Evolutionary conservation across 2,113 vertebrate species (phyloP).

Genomic region (Clarias gariepinus): DNA sequence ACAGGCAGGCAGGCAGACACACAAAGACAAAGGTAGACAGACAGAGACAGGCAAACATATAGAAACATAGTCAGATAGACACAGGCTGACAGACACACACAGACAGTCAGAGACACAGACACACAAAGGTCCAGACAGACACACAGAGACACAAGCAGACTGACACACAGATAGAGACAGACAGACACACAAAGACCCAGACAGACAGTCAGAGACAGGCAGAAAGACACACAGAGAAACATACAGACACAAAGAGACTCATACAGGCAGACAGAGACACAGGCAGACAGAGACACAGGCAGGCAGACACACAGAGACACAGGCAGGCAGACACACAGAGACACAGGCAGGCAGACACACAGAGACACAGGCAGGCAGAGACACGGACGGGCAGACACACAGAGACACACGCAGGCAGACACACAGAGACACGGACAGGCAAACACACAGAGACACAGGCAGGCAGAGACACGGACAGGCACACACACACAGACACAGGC

Average conservation of each 20-base stretch:
- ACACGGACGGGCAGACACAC: no score
- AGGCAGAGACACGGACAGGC: background rate
- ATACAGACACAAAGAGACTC: background rate
- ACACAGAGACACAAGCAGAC: background rate
- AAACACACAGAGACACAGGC: no score
- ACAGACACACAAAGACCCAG: conserved; percentile 53
- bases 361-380: no score
- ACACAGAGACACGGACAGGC: no score
- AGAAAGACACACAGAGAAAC: background rate
- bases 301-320: background rate
- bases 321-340: no score
- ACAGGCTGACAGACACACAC: background rate
- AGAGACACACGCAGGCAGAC: no score
- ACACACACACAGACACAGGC: no score
- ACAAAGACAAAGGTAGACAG: no score
- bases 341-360: no score
- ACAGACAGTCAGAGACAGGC: no score
- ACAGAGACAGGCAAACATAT: background rate
- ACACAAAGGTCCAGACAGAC: background rate
- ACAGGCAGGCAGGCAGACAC: no score
- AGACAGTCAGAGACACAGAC: background rate
- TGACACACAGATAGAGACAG: conserved; percentile 8
- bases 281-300: background rate
- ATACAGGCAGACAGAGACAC: background rate
- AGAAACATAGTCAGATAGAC: background rate